Conservation (phyloP, 2,888 invertebrate genomes). For the Drosophila mercatorum region DNA sequence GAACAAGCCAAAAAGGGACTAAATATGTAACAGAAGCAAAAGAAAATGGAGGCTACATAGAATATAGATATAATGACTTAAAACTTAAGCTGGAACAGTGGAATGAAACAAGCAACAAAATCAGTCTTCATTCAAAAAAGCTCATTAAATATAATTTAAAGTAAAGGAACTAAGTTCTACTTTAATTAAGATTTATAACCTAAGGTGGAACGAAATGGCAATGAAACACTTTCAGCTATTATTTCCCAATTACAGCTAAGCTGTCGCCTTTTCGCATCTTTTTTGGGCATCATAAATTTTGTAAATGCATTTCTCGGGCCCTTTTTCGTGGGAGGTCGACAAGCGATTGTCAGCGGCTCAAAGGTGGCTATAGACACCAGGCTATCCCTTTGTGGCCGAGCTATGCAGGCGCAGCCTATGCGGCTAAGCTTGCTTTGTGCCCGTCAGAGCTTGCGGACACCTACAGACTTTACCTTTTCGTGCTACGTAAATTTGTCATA, state of each 20-base stretch:
- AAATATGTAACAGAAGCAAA: too few relatives aligned
- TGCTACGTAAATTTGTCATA: slow-evolving; percentile 48
- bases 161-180: too few relatives aligned
- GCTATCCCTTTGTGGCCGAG: neutral
- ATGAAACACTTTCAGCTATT: neutral
- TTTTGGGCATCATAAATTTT: slow-evolving; percentile 4
- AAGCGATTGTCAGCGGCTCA: slow-evolving; percentile 1
- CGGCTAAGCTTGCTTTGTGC: neutral
- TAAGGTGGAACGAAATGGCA: neutral
- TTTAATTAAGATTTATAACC: neutral
- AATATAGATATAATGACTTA: too few relatives aligned
- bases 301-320: neutral
- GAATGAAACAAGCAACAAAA: neutral
- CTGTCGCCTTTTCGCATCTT: neutral
- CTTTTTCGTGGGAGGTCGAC: neutral
- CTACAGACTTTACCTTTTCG: slow-evolving; percentile 17
- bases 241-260: neutral
- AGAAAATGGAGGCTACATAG: too few relatives aligned
- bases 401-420: neutral
- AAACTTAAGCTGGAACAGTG: neutral
- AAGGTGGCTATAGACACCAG: neutral
- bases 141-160: neutral
- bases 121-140: too few relatives aligned
- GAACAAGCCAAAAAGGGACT: too few relatives aligned
- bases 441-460: neutral